Base-by-base conservation (phyloP, 64 coral and sea anemone genomes). In the Actinia tenebrosa region DNA sequence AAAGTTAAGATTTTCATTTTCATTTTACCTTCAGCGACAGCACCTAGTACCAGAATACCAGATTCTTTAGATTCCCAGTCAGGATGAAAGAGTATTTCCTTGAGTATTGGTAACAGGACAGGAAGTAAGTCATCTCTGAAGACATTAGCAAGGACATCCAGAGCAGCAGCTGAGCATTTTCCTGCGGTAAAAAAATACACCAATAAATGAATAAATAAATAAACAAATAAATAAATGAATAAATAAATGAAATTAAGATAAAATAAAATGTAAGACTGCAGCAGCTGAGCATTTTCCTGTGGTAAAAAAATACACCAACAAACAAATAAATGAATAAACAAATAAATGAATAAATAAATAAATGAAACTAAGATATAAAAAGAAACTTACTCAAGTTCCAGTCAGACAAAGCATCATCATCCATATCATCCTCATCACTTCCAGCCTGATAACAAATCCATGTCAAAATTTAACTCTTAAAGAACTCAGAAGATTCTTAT, bases 21-120 rank as follows among this genome's bases (percentile, higher is more conserved):
- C 16, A n/a, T 10, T 75, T 23, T 7, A 94, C 95, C 97, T 95
- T 99, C 97, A 58, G 97, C 97, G 78, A 99, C 91, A 44, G 97
- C 97, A 3, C 97, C 97, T 45, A 99, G 82, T 0, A 99, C 97
- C 66, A 99, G 97, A 80, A 99, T 95, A 9, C 97, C 97, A 44
- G 97, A 99, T 79, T 99, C 97, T 58, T 95, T 95, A 8, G 93
- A 91, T 78, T 99, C 97, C 97, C 97, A 99, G 80, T 99, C 97
- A 80, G 97, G 90, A 79, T 99, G 97, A 75, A 99, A 99, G 2
- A 99, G 88, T 17, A 93, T 99, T 54, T 99, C 97, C 84, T 99
- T 99, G 7, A 99, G 87, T 60, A 99, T 99, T 18, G 97, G 93
- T 25, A 99, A 83, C 56, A 99, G 58, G 15, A 98, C 96, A 80